These are phyloP conservation scores for Malurus alboscapulatus DNA, from an alignment of 2,113 vertebrate species.

Conservation along the genomic window DNA sequence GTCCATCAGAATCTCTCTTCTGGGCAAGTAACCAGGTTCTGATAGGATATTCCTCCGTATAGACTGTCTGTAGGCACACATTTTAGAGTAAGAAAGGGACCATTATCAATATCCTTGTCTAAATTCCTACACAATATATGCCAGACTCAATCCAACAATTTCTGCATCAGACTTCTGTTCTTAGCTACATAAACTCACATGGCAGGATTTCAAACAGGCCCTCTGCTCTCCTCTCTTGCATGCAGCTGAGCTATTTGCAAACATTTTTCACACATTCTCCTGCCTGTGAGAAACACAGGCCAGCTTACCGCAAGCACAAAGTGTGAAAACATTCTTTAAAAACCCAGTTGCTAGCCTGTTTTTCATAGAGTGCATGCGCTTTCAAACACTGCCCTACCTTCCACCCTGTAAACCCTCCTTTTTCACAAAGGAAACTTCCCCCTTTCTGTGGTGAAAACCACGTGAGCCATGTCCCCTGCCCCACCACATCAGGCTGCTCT, in stretches of 20 bases:
- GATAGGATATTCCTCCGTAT: neutral
- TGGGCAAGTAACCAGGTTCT: neutral
- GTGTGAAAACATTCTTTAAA: slow-evolving; percentile 28
- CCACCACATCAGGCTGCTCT: neutral
- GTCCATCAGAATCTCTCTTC: neutral
- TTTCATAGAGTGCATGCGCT: neutral
- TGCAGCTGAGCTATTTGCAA: slow-evolving; percentile 49
- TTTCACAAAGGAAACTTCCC: neutral
- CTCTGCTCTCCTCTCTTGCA: neutral
- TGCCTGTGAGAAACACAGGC: slow-evolving; percentile 35
- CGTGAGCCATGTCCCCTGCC: accelerated
- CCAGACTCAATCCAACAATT: neutral
- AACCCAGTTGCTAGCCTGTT: slow-evolving; percentile 26
- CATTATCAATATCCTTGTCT: neutral
- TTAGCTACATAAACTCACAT: neutral
- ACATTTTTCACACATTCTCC: slow-evolving; percentile 39
- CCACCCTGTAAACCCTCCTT: neutral
- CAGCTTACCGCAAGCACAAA: neutral
- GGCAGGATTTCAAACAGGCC: neutral
- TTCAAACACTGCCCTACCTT: neutral
- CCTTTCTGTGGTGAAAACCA: neutral
- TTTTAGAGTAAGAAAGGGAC: neutral
- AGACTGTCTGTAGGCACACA: neutral
- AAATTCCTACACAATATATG: neutral
- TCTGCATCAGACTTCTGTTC: neutral